Conservation (phyloP, 2,113 vertebrate genomes). For the Rynchops niger region DNA sequence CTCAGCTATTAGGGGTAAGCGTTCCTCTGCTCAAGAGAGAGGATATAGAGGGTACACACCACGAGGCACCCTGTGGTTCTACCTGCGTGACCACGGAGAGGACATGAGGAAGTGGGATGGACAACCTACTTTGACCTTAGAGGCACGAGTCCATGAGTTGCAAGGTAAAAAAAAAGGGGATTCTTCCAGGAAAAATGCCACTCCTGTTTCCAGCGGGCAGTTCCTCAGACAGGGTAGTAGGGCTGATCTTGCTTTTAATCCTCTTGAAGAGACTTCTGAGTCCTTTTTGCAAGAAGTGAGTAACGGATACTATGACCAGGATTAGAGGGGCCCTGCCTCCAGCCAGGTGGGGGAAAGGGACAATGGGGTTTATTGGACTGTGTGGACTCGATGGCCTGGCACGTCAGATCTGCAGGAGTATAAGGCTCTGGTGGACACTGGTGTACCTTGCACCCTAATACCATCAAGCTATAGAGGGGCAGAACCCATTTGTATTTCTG, state of each 20-base stretch:
- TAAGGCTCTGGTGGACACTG: neutral
- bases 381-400: neutral
- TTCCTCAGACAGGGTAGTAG: no score
- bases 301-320: neutral
- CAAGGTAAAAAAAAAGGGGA: neutral
- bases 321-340: neutral
- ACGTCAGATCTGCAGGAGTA: neutral
- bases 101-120: neutral
- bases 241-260: no score
- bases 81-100: neutral
- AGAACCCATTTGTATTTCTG: neutral
- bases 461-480: neutral
- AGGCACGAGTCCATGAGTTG: neutral
- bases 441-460: neutral
- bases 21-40: neutral
- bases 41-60: neutral
- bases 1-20: neutral
- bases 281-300: neutral
- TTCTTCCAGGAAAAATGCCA: no score
- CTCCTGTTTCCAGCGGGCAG: no score
- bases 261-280: neutral
- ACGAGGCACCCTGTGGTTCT: neutral
- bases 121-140: neutral
- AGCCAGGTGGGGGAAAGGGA: neutral
- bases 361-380: neutral